Evolutionary conservation across 1,140 invertebrate genomes (phyloP).

Genomic region (Drosophila busckii): DNA sequence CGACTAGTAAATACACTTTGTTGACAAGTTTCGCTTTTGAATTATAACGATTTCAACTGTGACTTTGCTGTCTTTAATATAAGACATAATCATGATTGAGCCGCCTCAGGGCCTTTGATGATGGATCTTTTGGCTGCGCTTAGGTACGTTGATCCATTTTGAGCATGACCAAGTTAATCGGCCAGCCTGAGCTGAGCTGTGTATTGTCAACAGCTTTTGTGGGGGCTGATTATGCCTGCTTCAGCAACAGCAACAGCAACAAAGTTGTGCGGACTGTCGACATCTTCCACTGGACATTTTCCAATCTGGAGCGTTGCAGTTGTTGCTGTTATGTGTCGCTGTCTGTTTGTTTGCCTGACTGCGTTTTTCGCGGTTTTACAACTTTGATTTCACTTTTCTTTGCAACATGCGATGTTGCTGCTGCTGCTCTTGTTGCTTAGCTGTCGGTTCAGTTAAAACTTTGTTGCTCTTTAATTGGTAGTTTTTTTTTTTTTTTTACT

Average conservation of each 20-base stretch:
- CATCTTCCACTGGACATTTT: conserved; percentile 70
- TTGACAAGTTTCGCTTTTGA: neutral
- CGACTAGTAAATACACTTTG: neutral
- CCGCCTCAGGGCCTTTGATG: conserved; percentile 24
- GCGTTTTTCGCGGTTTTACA: conserved; percentile 77
- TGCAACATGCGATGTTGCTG: conserved; percentile 63
- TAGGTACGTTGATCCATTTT: conserved; percentile 38
- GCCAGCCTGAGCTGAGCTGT: conserved; percentile 8
- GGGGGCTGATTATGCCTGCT: conserved; percentile 31
- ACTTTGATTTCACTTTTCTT: conserved; percentile 78
- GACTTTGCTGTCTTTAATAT: neutral
- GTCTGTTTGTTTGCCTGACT: conserved; percentile 64
- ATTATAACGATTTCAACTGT: too few species aligned
- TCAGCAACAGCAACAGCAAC: conserved; percentile 15
- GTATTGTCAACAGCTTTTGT: conserved; percentile 34
- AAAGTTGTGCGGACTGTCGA: conserved; percentile 47
- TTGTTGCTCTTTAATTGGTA: conserved; percentile 66
- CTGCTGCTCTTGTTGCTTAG: conserved; percentile 21
- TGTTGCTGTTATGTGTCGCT: conserved; percentile 48
- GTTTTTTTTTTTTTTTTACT: conserved; percentile 44
- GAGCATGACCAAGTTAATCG: conserved; percentile 63
- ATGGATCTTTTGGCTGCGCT: conserved; percentile 31
- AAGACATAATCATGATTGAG: conserved; percentile 18
- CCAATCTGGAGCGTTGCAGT: conserved; percentile 64
- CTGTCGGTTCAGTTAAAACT: conserved; percentile 23